These are phyloP conservation scores for Steinernema hermaphroditum DNA, from an alignment of 2,888 invertebrate species.

Conservation along the genomic window DNA sequence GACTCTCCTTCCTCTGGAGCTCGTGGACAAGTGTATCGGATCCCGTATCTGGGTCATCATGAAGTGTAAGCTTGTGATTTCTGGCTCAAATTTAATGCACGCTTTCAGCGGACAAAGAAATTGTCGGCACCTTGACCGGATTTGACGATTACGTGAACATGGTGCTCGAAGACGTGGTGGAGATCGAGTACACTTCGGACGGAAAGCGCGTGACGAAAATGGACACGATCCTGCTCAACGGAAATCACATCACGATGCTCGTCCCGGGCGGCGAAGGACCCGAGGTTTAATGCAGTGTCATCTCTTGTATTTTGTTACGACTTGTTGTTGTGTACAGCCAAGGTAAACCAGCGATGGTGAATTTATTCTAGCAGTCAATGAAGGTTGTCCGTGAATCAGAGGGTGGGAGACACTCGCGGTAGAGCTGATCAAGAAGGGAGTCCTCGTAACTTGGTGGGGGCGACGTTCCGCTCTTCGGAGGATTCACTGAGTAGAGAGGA, in stretches of 20 bases:
- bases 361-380: neutral
- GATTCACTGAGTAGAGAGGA: conserved; percentile 20
- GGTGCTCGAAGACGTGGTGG: conserved; percentile 63
- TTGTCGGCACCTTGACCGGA: conserved; percentile 90
- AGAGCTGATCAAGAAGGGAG: conserved; percentile 63
- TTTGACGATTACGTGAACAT: conserved; percentile 66
- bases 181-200: conserved; percentile 86
- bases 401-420: conserved; percentile 58
- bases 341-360: no score
- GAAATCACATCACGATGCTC: conserved; percentile 96
- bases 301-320: neutral
- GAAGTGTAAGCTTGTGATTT: conserved; percentile 76
- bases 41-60: conserved; percentile 98
- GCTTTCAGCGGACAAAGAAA: conserved; percentile 81
- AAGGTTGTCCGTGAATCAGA: conserved; percentile 13
- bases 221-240: conserved; percentile 95
- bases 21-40: conserved; percentile 99
- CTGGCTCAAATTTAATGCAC: neutral
- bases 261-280: conserved; percentile 66
- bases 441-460: conserved; percentile 66
- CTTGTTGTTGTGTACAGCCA: no score
- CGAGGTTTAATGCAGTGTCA: conserved; percentile 47
- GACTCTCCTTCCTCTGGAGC: conserved; percentile 73
- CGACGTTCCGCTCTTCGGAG: conserved; percentile 55
- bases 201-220: conserved; percentile 82